phyloP scores from a whole-genome alignment of 2,113 vertebrate species.

The Penelope pileata region DNA sequence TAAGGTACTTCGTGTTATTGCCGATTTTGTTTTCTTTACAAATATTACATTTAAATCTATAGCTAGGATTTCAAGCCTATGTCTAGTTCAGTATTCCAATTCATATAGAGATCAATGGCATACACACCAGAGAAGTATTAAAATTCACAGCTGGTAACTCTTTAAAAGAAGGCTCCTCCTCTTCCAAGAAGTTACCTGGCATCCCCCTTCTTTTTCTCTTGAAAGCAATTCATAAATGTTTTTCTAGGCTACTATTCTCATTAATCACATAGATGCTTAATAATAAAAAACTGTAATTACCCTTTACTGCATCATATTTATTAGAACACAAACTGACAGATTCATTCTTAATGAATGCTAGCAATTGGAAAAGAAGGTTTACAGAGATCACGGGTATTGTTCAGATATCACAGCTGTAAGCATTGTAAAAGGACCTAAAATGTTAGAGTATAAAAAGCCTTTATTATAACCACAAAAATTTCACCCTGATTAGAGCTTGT shows the following conservation, averaged over 20 bases:
- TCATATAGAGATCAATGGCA: not conserved
- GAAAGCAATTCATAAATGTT: conserved; percentile 10
- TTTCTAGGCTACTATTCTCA: not conserved
- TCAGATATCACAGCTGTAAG: not conserved
- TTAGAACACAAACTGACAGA: conserved; percentile 39
- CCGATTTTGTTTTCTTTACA: not conserved
- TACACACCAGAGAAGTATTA: not conserved
- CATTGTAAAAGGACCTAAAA: not conserved
- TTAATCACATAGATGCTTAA: conserved; percentile 27
- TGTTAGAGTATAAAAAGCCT: not conserved
- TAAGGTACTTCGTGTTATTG: not conserved
- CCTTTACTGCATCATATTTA: conserved; percentile 3
- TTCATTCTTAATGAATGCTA: conserved; percentile 13
- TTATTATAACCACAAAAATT: not conserved
- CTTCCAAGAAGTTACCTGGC: not conserved
- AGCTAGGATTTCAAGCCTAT: not conserved
- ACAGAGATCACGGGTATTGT: not conserved
- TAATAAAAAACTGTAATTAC: conserved; percentile 52
- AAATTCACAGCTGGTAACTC: not conserved
- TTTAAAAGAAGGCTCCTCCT: not conserved
- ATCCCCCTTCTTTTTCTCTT: not conserved
- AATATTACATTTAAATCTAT: not conserved
- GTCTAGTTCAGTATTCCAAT: not conserved
- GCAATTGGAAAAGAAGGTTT: not conserved
- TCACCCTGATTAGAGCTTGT: not conserved